Evolutionary conservation across 2,113 vertebrate species (phyloP).

Genomic region (Canis aureus): DNA sequence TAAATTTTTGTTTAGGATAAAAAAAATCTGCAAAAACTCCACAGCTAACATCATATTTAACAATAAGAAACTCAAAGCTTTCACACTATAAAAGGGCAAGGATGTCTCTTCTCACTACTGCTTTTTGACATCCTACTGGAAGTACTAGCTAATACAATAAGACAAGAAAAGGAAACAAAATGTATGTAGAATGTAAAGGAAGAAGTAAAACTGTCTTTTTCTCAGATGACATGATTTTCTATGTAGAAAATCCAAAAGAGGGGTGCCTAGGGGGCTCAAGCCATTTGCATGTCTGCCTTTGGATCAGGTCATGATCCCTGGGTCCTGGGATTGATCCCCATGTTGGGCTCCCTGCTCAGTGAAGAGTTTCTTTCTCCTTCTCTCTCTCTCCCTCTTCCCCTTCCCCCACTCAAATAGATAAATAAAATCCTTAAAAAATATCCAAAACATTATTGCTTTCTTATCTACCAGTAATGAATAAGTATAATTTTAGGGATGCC

Average conservation of each 20-base stretch:
- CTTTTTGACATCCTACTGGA: background rate
- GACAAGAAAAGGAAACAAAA: background rate
- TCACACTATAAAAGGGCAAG: background rate
- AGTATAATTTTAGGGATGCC: background rate
- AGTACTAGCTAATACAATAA: background rate
- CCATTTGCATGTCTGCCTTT: too few species aligned
- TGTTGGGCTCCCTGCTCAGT: background rate
- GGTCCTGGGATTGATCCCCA: background rate
- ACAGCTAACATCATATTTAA: background rate
- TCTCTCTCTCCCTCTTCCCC: background rate
- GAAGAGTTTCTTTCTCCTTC: background rate
- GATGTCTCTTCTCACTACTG: background rate
- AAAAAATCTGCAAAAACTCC: background rate
- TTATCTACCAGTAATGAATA: background rate
- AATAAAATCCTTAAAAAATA: background rate
- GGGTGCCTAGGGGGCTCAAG: background rate
- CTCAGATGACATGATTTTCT: background rate
- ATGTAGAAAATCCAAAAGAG: background rate
- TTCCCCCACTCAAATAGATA: background rate
- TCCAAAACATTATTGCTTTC: background rate
- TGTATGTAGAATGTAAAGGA: background rate
- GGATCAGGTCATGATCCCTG: background rate
- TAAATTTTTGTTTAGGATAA: background rate
- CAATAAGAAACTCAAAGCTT: background rate
- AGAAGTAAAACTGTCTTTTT: background rate